These are phyloP conservation scores for Pelosia muscerda DNA, from an alignment of 2,888 invertebrate genomes.

Conservation along the genomic window DNA sequence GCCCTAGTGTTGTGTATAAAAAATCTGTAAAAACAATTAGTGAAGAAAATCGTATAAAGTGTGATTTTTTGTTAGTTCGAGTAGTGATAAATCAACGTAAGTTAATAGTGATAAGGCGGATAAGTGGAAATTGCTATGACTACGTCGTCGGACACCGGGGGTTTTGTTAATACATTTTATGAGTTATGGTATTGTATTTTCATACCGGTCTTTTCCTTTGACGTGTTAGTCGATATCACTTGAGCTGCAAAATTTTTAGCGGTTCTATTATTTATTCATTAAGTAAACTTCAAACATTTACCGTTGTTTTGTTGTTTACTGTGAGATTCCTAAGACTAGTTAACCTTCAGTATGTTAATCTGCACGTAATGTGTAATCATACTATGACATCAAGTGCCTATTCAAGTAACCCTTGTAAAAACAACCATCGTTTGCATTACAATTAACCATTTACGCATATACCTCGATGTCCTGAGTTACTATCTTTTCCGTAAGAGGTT, in stretches of 20 bases:
- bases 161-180: slow-evolving; percentile 61
- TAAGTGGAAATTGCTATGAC: slow-evolving; percentile 80
- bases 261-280: background rate
- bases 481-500: background rate
- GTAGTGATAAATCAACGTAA: slow-evolving; percentile 65
- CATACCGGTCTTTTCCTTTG: slow-evolving; percentile 30
- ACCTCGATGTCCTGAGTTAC: background rate
- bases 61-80: slow-evolving; percentile 52
- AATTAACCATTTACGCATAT: slow-evolving; percentile 18
- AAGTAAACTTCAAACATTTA: slow-evolving; percentile 23
- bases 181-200: slow-evolving; percentile 45
- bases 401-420: slow-evolving; percentile 22
- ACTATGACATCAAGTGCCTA: slow-evolving; percentile 26
- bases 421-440: slow-evolving; percentile 16
- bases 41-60: slow-evolving; percentile 46
- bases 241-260: slow-evolving; percentile 1
- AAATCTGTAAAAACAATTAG: slow-evolving; percentile 28
- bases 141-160: slow-evolving; percentile 68
- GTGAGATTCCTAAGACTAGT: slow-evolving; percentile 38
- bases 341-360: slow-evolving; percentile 49
- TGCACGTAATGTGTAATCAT: slow-evolving; percentile 25
- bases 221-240: slow-evolving; percentile 13
- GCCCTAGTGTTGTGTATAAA: slow-evolving; percentile 53
- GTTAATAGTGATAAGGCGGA: slow-evolving; percentile 74
- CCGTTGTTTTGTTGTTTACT: slow-evolving; percentile 38